Base-by-base conservation (phyloP, 1,140 invertebrate genomes). In the Drosophila nigrodunni region DNA sequence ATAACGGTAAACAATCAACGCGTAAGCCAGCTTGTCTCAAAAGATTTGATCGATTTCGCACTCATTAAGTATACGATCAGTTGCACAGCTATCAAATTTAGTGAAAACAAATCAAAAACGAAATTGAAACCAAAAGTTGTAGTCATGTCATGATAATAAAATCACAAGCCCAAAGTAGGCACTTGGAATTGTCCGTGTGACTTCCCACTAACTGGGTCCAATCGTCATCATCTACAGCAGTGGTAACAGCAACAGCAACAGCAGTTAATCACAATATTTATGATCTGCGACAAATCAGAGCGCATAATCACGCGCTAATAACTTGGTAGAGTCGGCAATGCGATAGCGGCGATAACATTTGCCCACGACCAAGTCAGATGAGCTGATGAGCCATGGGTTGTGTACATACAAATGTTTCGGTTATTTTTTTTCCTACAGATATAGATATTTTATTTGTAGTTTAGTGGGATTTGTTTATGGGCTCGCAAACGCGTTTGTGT, bases 221-320 rank as follows among this genome's bases (percentile, higher is more conserved):
- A 67, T 78, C 74, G 59, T 47, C n/a, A 9, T 11, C 13, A 58
- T 21, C 54, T 21, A 7, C 46, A 21, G 15, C 25, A 18, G 18
- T 18, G 18, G 18, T 18, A 30, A 30, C 3, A 30, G 25, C 25
- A 21, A 21, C 18, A 47, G 15, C 25, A 30, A 30, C 3, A 30
- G 25, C 25, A 44, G 21, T 62, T 62, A 73, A 68, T 58, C 30
- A 18, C 43, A 62, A 64, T 57, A 83, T 88, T 87, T 88, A 88
- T 66, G 80, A 88, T 83, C 54, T 50, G 35, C 47, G 55, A 49
- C 55, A 77, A 88, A 87, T 88, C 83, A 74, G 76, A 77, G 68
- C 73, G 60, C 73, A 61, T 88, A 87, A 87, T 87, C 82, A 88
- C 80, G 83, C 80, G 83, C 83, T 87, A 88, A 87, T 87, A 80